These are phyloP conservation scores for Baryphthengus martii DNA, from an alignment of 2,113 vertebrate genomes.

Conservation along the genomic window DNA sequence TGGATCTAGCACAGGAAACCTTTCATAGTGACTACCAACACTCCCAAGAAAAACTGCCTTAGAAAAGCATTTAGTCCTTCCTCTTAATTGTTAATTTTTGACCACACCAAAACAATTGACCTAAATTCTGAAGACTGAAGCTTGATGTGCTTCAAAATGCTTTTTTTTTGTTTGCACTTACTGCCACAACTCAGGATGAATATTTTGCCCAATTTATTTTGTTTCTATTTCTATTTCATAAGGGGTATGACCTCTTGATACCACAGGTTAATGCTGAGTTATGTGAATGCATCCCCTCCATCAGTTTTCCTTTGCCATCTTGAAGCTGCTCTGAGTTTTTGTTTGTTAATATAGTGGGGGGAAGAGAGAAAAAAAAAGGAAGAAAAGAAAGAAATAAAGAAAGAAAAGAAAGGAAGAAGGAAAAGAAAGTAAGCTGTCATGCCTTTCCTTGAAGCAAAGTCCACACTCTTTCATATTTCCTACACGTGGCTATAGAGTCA, in stretches of 20 bases:
- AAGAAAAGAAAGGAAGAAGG: too few species aligned
- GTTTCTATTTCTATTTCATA: not conserved
- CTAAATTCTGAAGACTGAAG: not conserved
- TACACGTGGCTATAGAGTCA: not conserved
- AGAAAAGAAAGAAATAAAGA: not conserved
- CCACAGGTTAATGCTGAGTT: not conserved
- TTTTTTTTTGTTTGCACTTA: not conserved
- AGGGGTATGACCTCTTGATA: not conserved
- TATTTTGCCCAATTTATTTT: not conserved
- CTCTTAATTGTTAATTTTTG: not conserved
- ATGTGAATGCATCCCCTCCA: not conserved
- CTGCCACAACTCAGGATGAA: not conserved
- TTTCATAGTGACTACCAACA: not conserved
- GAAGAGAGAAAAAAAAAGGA: not conserved
- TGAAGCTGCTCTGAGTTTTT: not conserved
- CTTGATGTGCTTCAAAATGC: not conserved
- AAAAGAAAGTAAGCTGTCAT: not conserved
- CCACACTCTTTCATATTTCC: not conserved
- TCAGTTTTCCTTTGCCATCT: not conserved
- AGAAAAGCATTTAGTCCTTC: not conserved
- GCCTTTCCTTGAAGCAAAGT: not conserved
- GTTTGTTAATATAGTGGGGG: not conserved
- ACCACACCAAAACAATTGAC: not conserved
- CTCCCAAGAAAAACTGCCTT: not conserved
- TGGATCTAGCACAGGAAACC: not conserved